These are phyloP conservation scores for pig (Sus scrofa) DNA, from an alignment of 2,113 vertebrate genomes.

Conservation along the genomic window DNA sequence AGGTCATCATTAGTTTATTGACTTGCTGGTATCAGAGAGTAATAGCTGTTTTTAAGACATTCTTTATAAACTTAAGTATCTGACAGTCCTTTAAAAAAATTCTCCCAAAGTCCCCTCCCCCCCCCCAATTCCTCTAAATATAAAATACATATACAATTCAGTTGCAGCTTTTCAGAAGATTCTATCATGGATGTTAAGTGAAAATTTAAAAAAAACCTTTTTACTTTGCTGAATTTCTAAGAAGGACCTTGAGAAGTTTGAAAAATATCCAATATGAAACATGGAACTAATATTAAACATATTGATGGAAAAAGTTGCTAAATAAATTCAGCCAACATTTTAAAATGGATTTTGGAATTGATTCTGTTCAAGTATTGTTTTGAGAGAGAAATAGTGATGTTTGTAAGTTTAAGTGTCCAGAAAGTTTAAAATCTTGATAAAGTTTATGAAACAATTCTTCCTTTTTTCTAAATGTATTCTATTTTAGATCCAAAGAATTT, in stretches of 20 bases:
- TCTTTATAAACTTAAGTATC: slow-evolving; percentile 3
- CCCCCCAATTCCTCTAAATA: background rate
- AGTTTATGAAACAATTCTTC: background rate
- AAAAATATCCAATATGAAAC: slow-evolving; percentile 14
- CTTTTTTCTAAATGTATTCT: background rate
- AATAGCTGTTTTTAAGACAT: slow-evolving; percentile 29
- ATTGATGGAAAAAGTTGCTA: slow-evolving; percentile 31
- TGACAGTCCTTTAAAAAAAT: background rate
- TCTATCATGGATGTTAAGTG: background rate
- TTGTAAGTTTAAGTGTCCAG: background rate
- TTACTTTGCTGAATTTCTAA: slow-evolving; percentile 49
- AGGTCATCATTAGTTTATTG: slow-evolving; percentile 23
- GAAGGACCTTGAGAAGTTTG: background rate
- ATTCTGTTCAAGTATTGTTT: slow-evolving; percentile 40
- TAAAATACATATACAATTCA: slow-evolving; percentile 35
- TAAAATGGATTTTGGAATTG: slow-evolving; percentile 17
- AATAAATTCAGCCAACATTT: slow-evolving; percentile 46
- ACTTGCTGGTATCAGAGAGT: slow-evolving; percentile 23
- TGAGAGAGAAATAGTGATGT: background rate
- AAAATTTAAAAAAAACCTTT: background rate
- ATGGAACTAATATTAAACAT: background rate
- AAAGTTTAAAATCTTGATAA: background rate
- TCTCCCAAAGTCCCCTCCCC: background rate
- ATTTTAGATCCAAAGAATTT: background rate
- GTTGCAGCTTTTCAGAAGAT: slow-evolving; percentile 23